Percentiles rank a stretch among this genome's conserved stretches.
Conservation (phyloP, 2,888 invertebrate species). For the Lathronympha strigana region DNA sequence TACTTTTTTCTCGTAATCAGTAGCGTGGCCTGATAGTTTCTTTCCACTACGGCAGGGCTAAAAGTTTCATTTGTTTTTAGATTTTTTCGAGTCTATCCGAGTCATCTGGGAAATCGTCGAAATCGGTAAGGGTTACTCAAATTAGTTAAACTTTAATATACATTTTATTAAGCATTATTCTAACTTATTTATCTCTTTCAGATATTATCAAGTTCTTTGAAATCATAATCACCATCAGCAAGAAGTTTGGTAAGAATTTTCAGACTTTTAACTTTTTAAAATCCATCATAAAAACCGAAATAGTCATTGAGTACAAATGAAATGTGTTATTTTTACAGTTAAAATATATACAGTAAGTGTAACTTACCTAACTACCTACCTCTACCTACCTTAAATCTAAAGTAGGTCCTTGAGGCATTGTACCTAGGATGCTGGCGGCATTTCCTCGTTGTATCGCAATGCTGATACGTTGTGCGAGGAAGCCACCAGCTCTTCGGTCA, state of each 20-base stretch:
- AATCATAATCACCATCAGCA: constrained; percentile 57
- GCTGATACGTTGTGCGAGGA: too few relatives aligned
- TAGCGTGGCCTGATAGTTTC: too few relatives aligned
- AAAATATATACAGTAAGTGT: too few relatives aligned
- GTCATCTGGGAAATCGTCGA: constrained; percentile 39
- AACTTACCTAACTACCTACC: too few relatives aligned
- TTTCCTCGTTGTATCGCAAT: too few relatives aligned
- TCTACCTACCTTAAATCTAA: too few relatives aligned
- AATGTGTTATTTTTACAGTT: too few relatives aligned
- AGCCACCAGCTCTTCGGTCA: too few relatives aligned
- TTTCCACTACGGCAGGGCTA: too few relatives aligned
- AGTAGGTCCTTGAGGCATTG: too few relatives aligned
- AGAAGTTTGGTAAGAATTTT: constrained; percentile 58
- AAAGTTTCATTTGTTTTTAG: constrained; percentile 52
- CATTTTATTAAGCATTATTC: not conserved
- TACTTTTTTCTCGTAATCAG: too few relatives aligned
- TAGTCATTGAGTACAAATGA: not conserved
- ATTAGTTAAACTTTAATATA: not conserved
- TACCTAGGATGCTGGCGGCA: too few relatives aligned
- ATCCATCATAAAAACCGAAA: not conserved
- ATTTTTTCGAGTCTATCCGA: constrained; percentile 58
- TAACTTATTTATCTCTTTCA: constrained; percentile 47
- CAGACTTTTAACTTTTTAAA: not conserved
- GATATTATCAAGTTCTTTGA: constrained; percentile 63
- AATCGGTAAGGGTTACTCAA: constrained; percentile 26